These are phyloP conservation scores for Maniola jurtina DNA, from an alignment of 1,140 invertebrate genomes.

Conservation along the genomic window DNA sequence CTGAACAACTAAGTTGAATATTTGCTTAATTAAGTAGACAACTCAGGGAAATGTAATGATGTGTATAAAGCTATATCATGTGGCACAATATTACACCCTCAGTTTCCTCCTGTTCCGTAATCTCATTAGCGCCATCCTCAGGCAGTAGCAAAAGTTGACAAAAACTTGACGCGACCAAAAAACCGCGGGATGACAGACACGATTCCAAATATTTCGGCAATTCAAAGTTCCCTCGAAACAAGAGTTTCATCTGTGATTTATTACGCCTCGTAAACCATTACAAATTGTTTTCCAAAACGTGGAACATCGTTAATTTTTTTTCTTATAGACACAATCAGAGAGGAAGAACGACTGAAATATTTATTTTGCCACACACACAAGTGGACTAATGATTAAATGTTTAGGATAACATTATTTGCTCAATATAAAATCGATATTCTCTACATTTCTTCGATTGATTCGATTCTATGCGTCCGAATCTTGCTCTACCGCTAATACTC, in stretches of 20 bases:
- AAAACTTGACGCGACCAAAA: conserved; percentile 50
- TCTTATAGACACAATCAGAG: conserved; percentile 5
- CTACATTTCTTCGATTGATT: no score
- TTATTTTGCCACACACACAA: not conserved
- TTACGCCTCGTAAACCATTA: conserved; percentile 56
- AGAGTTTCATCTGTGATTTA: conserved; percentile 63
- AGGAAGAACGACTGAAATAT: not conserved
- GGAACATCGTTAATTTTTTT: conserved; percentile 42
- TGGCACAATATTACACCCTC: not conserved
- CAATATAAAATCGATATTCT: no score
- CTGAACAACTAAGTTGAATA: no score
- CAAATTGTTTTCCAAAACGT: conserved; percentile 64
- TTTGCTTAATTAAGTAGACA: no score
- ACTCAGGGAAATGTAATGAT: not conserved
- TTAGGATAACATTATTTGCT: no score
- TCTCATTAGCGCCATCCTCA: conserved; percentile 56
- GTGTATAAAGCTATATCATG: not conserved
- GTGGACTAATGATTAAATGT: no score
- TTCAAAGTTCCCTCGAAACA: conserved; percentile 63
- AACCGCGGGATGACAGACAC: conserved; percentile 63
- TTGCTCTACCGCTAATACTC: no score
- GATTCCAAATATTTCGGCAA: conserved; percentile 72
- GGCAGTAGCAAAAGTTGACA: conserved; percentile 40
- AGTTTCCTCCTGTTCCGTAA: conserved; percentile 1
- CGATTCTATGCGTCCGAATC: no score